A percentile compares a stretch with the other conserved stretches of the same genome.
These are phyloP conservation scores for Cassiopea andromeda DNA, from an alignment of 30 jellyfish, hydroid and myxozoan species.

Conservation along the genomic window DNA sequence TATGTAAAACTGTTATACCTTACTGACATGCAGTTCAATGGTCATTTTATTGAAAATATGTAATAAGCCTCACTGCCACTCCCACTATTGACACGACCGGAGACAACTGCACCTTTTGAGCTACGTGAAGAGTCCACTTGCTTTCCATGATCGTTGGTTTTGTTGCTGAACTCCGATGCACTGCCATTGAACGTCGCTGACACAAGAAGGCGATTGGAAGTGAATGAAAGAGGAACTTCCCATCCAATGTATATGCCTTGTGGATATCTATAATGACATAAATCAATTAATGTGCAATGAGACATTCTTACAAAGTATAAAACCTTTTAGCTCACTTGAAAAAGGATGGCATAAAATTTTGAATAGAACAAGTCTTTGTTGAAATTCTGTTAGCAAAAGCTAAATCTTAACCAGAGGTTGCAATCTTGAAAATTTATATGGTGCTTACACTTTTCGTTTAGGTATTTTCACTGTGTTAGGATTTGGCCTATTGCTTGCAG, in stretches of 20 bases:
- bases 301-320: too few relatives aligned
- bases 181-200: slow-evolving; percentile 50
- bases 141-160: slow-evolving; percentile 43
- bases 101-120: slow-evolving; percentile 40
- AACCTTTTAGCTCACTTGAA: too few relatives aligned
- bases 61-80: slow-evolving; percentile 57
- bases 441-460: too few relatives aligned
- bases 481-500: too few relatives aligned
- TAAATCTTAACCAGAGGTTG: too few relatives aligned
- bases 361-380: too few relatives aligned
- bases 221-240: slow-evolving; percentile 55
- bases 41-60: slow-evolving; percentile 34
- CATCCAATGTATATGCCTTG: slow-evolving; percentile 53
- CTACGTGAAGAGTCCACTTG: slow-evolving; percentile 34
- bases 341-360: too few relatives aligned
- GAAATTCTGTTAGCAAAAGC: too few relatives aligned
- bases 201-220: slow-evolving; percentile 43
- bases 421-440: too few relatives aligned
- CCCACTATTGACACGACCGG: slow-evolving; percentile 42
- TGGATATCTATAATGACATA: slow-evolving; percentile 22
- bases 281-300: too few relatives aligned
- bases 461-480: too few relatives aligned
- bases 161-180: slow-evolving; percentile 57
- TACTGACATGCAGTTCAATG: neutral
- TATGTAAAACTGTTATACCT: too few relatives aligned